phyloP scores from a whole-genome alignment of 1,140 invertebrate species.

The Globodera ellingtonae region DNA sequence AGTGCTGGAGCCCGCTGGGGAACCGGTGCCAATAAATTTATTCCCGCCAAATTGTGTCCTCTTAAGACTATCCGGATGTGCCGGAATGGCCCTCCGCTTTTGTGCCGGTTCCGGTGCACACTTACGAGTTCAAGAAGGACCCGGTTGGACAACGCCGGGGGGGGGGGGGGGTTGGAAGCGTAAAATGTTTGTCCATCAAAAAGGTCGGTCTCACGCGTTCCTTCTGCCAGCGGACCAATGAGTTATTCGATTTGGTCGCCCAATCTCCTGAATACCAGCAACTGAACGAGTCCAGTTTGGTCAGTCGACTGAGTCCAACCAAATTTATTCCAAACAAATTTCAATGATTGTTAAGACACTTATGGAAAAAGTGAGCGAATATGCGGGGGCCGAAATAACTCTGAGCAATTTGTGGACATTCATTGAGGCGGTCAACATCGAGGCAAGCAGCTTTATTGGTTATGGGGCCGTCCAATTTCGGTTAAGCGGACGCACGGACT shows the following conservation, averaged over 20 bases:
- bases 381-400: conserved; percentile 17
- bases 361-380: conserved; percentile 28
- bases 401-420: conserved; percentile 28
- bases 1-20: conserved; percentile 11
- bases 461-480: not conserved
- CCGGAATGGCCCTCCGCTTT: conserved; percentile 23
- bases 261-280: conserved; percentile 19
- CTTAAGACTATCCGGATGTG: conserved; percentile 25
- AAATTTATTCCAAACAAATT: not conserved
- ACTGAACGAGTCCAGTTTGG: conserved; percentile 25
- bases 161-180: not conserved
- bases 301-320: not conserved
- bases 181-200: not conserved
- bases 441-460: not conserved
- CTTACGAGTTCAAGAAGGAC: conserved; percentile 31
- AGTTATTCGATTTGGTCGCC: conserved; percentile 19
- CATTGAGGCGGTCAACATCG: conserved; percentile 28
- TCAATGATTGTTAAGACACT: conserved; percentile 14
- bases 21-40: conserved; percentile 8
- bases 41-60: not conserved
- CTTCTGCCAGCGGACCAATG: conserved; percentile 19
- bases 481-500: conserved; percentile 27
- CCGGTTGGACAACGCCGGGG: conserved; percentile 15
- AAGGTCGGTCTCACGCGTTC: conserved; percentile 24
- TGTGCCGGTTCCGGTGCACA: conserved; percentile 31